Evolutionary conservation across 2,113 vertebrate genomes (phyloP), one percentile per base, ranked within the genome.

Genomic region (Bubalus kerabau): DNA sequence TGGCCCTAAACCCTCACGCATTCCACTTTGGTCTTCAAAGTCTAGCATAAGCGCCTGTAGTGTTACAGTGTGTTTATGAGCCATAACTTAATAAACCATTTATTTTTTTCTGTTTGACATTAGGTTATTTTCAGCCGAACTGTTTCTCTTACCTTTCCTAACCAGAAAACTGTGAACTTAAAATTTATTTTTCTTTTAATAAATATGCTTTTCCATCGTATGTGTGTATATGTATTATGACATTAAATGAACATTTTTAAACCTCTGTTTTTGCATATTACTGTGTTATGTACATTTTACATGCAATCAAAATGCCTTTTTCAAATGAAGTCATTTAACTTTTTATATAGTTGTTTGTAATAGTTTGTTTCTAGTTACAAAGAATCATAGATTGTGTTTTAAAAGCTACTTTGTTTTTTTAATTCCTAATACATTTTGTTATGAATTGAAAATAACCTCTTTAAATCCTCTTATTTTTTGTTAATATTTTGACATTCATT

Each of bases 331-430:
- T 24, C 50, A 11, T 80, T 96, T 93, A 24, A 23, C 89, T 54
- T 94, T 94, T 97, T 96, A 82, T 71, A 6, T 95, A 67, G 71
- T 86, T 94, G 23, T 57, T 71, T 71, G n/a, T 23, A 92, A n/a
- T 86, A 90, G 62, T 94, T 76, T 54, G 30, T 83, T 91, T 60
- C 62, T 74, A 92, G 43, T 95, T 52, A 23, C 80, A 87, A 90
- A 85, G 32, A 90, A 76, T 92, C 80, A 85, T 36, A 92, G 43
- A 86, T 54, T 48, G 15, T 36, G 14, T 88, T 91, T 94, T 85
- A 88, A 96, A 67, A 76, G 17, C 28, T 93, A 43, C 30, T 85
- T 89, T 26, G 50, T 71, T 95, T 91, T 94, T 93, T 87, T 48
- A 87, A 90, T 81, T 67, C 43, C 43, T 95, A 90, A 50, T 84